Evolutionary conservation across 37 sponge, comb jelly and placozoan species (phyloP).

Genomic region (Axinella damicornis): DNA sequence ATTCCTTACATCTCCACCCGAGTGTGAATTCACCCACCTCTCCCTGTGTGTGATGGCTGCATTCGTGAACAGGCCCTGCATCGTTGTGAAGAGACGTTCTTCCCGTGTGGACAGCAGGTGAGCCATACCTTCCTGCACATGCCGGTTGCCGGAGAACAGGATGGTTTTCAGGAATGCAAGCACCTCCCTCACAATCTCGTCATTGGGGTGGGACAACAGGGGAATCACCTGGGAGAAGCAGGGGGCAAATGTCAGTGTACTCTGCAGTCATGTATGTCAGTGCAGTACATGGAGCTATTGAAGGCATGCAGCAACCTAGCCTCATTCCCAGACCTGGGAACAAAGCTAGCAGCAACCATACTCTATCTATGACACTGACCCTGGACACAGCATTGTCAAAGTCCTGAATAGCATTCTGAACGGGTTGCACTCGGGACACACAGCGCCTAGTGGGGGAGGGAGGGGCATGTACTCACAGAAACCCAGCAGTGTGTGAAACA

Average conservation of each 20-base stretch:
- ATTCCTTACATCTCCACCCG: too few species aligned
- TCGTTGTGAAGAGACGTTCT: conserved; percentile 63
- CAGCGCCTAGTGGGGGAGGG: neutral
- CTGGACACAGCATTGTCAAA: conserved; percentile 54
- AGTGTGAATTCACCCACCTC: neutral
- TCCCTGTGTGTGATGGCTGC: conserved; percentile 22
- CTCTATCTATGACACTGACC: conserved; percentile 1
- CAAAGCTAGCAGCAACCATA: too few species aligned
- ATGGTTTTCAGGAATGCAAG: conserved; percentile 70
- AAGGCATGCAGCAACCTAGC: too few species aligned
- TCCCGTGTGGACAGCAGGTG: conserved; percentile 62
- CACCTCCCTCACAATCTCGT: conserved; percentile 56
- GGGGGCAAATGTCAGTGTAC: too few species aligned
- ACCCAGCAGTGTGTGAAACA: too few species aligned
- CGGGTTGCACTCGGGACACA: neutral
- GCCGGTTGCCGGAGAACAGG: conserved; percentile 64
- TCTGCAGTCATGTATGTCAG: too few species aligned
- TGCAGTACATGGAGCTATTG: too few species aligned
- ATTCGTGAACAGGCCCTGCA: conserved; percentile 43
- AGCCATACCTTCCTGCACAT: conserved; percentile 57
- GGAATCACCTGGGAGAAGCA: conserved; percentile 53
- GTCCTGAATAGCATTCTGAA: conserved; percentile 51
- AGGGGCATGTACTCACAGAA: too few species aligned
- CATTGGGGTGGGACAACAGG: conserved; percentile 69
- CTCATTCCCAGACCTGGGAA: too few species aligned